These are phyloP conservation scores for Calypte anna DNA, from an alignment of 2,113 vertebrate species.

Conservation along the genomic window DNA sequence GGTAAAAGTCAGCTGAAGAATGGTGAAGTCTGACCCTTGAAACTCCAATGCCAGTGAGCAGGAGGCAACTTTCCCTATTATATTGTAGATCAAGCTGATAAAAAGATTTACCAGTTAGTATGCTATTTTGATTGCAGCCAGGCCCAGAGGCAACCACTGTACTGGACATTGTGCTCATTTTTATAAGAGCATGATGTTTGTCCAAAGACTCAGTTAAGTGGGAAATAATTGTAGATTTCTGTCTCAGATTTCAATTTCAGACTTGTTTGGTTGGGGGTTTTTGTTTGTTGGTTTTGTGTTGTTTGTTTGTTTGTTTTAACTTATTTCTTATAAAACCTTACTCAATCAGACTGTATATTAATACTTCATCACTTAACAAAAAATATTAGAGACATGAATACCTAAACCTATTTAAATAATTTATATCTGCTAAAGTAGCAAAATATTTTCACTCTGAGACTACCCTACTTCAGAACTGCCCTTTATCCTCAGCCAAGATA, in stretches of 20 bases:
- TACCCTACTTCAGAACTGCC: background rate
- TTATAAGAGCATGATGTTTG: background rate
- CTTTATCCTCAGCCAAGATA: background rate
- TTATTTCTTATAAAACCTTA: background rate
- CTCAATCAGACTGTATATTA: background rate
- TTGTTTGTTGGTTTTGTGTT: no score
- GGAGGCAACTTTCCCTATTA: background rate
- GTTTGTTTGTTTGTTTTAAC: no score
- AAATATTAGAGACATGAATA: background rate
- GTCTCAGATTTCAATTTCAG: background rate
- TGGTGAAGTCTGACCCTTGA: background rate
- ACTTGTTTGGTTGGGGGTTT: background rate
- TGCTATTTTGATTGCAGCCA: background rate
- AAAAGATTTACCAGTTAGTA: background rate
- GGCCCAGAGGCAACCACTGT: background rate
- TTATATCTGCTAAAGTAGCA: background rate
- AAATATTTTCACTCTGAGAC: background rate
- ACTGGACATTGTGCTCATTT: background rate
- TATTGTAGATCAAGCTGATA: background rate
- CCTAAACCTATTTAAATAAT: no score
- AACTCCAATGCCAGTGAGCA: background rate
- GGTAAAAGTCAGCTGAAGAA: background rate
- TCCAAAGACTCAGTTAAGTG: background rate
- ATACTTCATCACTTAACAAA: background rate
- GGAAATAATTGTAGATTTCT: rapidly evolving